phyloP scores from a whole-genome alignment of 2,113 vertebrate species.

The Jaculus jaculus region DNA sequence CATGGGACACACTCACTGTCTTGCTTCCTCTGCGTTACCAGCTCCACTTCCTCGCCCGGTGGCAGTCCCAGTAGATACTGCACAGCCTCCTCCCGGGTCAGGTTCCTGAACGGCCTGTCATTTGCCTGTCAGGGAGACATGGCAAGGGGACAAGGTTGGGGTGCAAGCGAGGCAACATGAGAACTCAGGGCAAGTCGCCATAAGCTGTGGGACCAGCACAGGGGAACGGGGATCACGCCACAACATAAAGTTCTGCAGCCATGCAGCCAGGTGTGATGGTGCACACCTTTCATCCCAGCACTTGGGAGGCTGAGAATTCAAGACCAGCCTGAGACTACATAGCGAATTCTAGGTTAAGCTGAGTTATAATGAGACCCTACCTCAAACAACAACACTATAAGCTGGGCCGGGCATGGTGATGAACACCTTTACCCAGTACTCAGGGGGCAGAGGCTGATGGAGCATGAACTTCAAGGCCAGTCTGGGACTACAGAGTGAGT shows the following conservation, averaged over 20 bases:
- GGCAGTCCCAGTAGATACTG: constrained; percentile 90
- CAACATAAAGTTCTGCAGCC: too few relatives aligned
- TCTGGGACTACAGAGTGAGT: not conserved
- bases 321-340: too few relatives aligned
- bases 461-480: not conserved
- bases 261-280: too few relatives aligned
- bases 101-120: constrained; percentile 87
- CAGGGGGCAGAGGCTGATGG: not conserved
- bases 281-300: too few relatives aligned
- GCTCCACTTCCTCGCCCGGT: constrained; percentile 84
- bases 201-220: too few relatives aligned
- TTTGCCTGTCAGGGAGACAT: constrained; percentile 87
- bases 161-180: rapidly evolving
- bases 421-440: not conserved
- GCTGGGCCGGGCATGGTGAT: not conserved
- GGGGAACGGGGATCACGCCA: too few relatives aligned
- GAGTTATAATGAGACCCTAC: too few relatives aligned
- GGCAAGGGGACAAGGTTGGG: not conserved
- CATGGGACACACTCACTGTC: constrained; percentile 88
- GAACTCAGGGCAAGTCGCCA: not conserved
- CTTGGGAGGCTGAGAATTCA: too few relatives aligned
- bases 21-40: constrained; percentile 92
- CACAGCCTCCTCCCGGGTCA: constrained; percentile 95
- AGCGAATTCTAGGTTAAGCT: too few relatives aligned
- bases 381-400: too few relatives aligned